Conservation (phyloP, 1,140 invertebrate species). For the Caenorhabditis brenneri region DNA sequence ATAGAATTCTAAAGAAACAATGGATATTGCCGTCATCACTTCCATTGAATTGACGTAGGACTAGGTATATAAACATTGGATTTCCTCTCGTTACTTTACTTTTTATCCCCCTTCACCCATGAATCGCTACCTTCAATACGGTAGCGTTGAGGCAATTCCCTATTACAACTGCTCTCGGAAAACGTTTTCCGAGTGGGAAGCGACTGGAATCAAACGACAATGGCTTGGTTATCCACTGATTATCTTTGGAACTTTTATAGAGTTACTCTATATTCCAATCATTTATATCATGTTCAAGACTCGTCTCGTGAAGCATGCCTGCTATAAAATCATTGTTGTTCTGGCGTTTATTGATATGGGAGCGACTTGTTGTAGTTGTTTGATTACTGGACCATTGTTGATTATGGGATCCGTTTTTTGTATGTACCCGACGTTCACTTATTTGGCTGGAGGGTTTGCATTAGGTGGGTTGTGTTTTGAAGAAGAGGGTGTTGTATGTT, state of each 20-base stretch:
- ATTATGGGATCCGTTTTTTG: conserved; percentile 42
- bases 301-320: not conserved
- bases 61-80: no score
- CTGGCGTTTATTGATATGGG: conserved; percentile 26
- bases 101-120: not conserved
- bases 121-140: not conserved
- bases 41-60: not conserved
- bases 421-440: conserved; percentile 46
- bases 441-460: not conserved
- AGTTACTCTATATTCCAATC: conserved; percentile 40
- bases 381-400: conserved; percentile 33
- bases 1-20: no score
- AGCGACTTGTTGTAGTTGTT: conserved; percentile 13
- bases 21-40: no score
- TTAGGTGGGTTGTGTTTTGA: not conserved
- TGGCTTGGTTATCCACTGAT: not conserved
- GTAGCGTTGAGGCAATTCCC: conserved; percentile 9
- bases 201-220: not conserved
- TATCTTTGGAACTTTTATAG: not conserved
- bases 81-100: no score
- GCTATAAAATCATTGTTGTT: conserved; percentile 48
- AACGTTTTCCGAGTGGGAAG: not conserved
- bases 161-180: conserved; percentile 22
- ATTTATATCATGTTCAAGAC: conserved; percentile 34
- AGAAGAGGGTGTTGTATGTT: not conserved